A percentile compares a stretch with the other conserved stretches of the same genome.
Conservation (phyloP, 2,113 vertebrate species). For the Chamaetylas fuelleborni region DNA sequence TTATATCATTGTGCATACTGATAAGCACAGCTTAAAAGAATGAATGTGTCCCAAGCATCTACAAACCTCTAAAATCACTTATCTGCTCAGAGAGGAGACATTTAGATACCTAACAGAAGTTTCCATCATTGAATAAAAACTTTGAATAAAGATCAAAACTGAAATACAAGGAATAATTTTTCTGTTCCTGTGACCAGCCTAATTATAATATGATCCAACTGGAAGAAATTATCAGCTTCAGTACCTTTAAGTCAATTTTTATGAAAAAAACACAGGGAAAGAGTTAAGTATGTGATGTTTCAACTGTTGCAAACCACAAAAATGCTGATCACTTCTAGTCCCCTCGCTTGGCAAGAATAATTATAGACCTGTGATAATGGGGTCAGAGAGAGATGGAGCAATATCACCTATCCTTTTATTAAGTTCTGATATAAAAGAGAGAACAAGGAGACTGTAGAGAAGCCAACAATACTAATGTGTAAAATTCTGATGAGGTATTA, state of each 20-base stretch:
- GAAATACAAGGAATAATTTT: neutral
- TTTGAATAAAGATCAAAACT: neutral
- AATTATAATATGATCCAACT: neutral
- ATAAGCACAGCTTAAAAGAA: neutral
- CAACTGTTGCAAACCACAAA: neutral
- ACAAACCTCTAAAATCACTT: neutral
- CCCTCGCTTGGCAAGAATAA: neutral
- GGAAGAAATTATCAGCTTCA: neutral
- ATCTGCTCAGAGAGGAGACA: neutral
- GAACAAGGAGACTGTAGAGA: neutral
- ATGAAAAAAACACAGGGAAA: neutral
- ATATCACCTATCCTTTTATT: neutral
- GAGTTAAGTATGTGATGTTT: neutral
- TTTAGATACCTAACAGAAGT: neutral
- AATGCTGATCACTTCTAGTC: neutral
- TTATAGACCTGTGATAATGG: neutral
- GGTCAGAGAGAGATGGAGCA: neutral
- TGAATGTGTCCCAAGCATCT: neutral
- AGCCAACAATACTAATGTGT: neutral
- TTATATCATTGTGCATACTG: neutral
- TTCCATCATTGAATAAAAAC: neutral
- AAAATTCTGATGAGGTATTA: neutral
- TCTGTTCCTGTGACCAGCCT: neutral
- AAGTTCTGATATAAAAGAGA: neutral
- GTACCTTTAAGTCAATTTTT: neutral